Conservation (phyloP, 2,888 invertebrate species). For the Leptura quadrifasciata region DNA sequence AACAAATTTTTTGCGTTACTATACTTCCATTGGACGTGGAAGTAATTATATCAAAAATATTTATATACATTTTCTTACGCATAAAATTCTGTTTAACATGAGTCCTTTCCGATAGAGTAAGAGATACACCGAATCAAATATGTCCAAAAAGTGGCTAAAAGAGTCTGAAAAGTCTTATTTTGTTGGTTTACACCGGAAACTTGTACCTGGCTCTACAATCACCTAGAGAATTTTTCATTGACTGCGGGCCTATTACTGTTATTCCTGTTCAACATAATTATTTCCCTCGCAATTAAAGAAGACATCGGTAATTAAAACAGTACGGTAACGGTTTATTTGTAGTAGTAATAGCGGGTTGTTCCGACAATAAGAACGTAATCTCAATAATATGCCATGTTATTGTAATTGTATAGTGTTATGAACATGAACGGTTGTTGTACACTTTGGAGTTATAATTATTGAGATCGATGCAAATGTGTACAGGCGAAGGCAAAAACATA, state of each 20-base stretch:
- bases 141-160: too few relatives aligned
- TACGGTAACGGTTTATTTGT: not conserved
- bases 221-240: too few relatives aligned
- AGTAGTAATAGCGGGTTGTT: not conserved
- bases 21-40: too few relatives aligned
- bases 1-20: too few relatives aligned
- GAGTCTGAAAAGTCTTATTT: too few relatives aligned
- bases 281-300: not conserved
- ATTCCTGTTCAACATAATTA: not conserved
- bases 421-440: not conserved
- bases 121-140: too few relatives aligned
- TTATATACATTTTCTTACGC: too few relatives aligned
- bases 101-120: too few relatives aligned
- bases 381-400: not conserved
- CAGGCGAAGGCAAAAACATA: not conserved
- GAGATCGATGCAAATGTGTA: not conserved
- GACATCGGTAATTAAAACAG: not conserved
- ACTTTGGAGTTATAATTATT: not conserved
- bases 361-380: not conserved
- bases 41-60: too few relatives aligned
- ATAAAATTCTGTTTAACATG: too few relatives aligned
- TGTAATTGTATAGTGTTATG: not conserved
- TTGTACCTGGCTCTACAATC: too few relatives aligned
- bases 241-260: not conserved
- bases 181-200: too few relatives aligned